Base-by-base conservation (phyloP, 2,113 vertebrate genomes). In the Petaurus breviceps region DNA sequence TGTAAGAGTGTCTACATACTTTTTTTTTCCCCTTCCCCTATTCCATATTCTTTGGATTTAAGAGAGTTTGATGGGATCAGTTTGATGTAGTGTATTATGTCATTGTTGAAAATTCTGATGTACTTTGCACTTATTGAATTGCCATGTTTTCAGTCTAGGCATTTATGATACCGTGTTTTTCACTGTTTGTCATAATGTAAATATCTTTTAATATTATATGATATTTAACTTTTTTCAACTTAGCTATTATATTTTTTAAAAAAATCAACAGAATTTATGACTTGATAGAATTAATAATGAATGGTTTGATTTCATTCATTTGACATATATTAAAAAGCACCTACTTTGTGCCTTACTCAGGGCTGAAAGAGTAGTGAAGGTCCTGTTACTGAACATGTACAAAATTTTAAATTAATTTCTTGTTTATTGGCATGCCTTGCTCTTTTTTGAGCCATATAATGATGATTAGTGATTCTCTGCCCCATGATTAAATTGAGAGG, bases 101-200 rank as follows among this genome's bases (percentile, higher is more conserved):
- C 47, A 3, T 11, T 93, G 50, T 68, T 93, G n/a, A 47, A 22
- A 92, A 92, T 94, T 97, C 94, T 93, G 89, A 93, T 95, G 95
- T 92, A 43, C 12, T 97, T 57, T 90, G 92, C 26, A 43, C 7
- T 89, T 91, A 89, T 50, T 95, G 61, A 94, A 52, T 28, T 68
- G 90, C 26, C 26, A 0, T 0, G 57, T 93, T 93, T 98, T 95
- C 25, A 26, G 96, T 98, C 97, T 26, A 43, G 50, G 90, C 61
- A n/a, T 97, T 97, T 92, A 95, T 84, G 93, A 97, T 96, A 96
- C 96, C 95, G 96, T 98, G 57, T 95, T 96, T 96, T 93, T 51
- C 54, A 97, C 96, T 93, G 91, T n/a, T 37, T 93, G 61, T 93
- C 19, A 24, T 26, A 92, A 46, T 47, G 43, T 96, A 95, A 90